Percentiles rank a stretch among this genome's conserved stretches.
These are phyloP conservation scores for Drosophila mimica DNA, from an alignment of 2,888 invertebrate genomes.

Conservation along the genomic window DNA sequence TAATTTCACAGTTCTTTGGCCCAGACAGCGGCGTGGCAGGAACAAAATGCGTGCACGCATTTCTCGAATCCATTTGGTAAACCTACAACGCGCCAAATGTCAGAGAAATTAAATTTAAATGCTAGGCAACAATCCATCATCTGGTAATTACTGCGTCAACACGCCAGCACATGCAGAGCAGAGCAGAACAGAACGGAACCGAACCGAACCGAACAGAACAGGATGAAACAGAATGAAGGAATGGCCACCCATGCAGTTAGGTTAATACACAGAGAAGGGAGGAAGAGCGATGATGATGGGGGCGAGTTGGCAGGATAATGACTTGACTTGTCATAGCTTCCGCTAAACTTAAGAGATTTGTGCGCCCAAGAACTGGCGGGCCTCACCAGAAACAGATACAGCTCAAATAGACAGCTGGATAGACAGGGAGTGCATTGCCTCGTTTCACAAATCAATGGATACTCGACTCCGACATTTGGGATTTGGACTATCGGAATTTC, in stretches of 20 bases:
- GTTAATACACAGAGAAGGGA: slow-evolving; percentile 9
- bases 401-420: slow-evolving; percentile 44
- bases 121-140: slow-evolving; percentile 80
- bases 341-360: slow-evolving; percentile 72
- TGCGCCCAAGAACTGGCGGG: slow-evolving; percentile 33
- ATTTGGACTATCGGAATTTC: slow-evolving; percentile 15
- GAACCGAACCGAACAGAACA: slow-evolving; percentile 13
- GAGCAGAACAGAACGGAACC: slow-evolving; percentile 13
- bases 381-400: slow-evolving; percentile 14
- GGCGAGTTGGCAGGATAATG: slow-evolving; percentile 60
- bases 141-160: slow-evolving; percentile 80
- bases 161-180: slow-evolving; percentile 67
- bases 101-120: slow-evolving; percentile 81
- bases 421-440: slow-evolving; percentile 44
- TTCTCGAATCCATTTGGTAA: slow-evolving; percentile 75
- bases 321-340: slow-evolving; percentile 79
- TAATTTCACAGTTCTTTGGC: slow-evolving; percentile 77
- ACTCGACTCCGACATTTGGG: not conserved
- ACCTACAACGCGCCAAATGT: slow-evolving; percentile 77
- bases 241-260: slow-evolving; percentile 50
- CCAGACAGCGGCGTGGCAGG: slow-evolving; percentile 38
- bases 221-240: slow-evolving; percentile 24
- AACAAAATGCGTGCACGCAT: slow-evolving; percentile 72
- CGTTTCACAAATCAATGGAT: slow-evolving; percentile 35
- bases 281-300: not conserved